Base-by-base conservation (phyloP, 2,888 invertebrate genomes). In the Nymphalis c-album region DNA sequence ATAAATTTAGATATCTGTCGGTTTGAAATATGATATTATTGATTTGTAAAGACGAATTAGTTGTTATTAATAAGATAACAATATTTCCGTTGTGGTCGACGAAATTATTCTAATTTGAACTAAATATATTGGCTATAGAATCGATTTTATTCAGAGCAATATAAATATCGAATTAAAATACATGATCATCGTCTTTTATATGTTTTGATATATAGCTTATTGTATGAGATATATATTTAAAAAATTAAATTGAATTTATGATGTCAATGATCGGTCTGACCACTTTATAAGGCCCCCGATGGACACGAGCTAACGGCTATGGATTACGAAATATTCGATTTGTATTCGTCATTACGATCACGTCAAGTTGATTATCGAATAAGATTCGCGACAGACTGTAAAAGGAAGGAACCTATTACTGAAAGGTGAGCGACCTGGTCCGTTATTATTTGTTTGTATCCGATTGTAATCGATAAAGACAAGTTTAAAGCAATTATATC, bases 371-470 rank as follows among this genome's bases (percentile, higher is more conserved):
- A 74, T 75, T 74, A 76, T 75, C 70, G 78, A 75, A 81, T 77
- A 80, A 87, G 87, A 90, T 90, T 87, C 80, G 86, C 83, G 80
- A 78, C 78, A 75, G 79, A 75, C 86, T 85, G 80, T 84, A 85
- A 87, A 87, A 90, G 90, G 92, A 88, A 87, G 90, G 88, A 87
- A 87, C 84, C 85, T 84, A 90, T 91, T 90, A 89, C 83, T 84
- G 84, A 81, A 85, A 86, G 92, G 91, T 91, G 83, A 86, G 77
- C 82, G 90, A 91, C 91, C 91, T 74, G 85, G 67, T 88, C 90
- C 91, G 91, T 91, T 91, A 91, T 79, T 60, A 67, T 61, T 67
- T 50, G 57, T 79, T 63, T 46, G 64, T 69, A 63, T 6, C 26
- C n/a, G 60, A 40, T 60, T 47, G 40, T 58, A 35, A 64, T 64